These are phyloP conservation scores for Polydrusus tereticollis DNA, from an alignment of 2,888 invertebrate species.

Conservation along the genomic window DNA sequence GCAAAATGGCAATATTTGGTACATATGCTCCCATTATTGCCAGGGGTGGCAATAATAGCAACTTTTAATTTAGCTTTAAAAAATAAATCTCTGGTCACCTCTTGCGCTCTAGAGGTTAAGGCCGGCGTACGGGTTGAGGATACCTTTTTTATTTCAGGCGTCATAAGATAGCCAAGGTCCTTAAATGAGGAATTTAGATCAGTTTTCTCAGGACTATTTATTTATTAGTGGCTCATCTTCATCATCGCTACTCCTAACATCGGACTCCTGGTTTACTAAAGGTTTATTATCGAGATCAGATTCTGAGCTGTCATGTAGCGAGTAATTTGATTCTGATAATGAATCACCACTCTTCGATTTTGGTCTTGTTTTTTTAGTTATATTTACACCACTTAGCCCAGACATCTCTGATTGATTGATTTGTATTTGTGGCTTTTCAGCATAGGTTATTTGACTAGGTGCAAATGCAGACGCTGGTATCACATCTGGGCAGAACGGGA, in stretches of 20 bases:
- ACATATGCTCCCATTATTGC: no score
- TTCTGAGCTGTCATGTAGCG: neutral
- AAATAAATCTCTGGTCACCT: conserved; percentile 20
- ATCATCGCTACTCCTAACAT: neutral
- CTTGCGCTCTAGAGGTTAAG: conserved; percentile 8
- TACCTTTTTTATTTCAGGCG: conserved; percentile 15
- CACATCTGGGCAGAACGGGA: no score
- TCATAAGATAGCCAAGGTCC: neutral
- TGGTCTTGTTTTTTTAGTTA: neutral
- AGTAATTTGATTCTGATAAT: no score
- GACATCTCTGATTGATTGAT: neutral
- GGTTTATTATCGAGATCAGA: neutral
- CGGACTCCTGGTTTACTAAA: neutral
- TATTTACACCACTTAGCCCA: neutral
- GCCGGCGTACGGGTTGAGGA: conserved; percentile 11
- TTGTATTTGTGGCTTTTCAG: neutral
- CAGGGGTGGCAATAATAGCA: no score
- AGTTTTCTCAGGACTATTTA: no score
- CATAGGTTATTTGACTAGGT: neutral
- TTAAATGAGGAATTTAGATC: neutral
- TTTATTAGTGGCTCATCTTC: neutral
- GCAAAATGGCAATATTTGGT: no score
- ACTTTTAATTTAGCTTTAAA: no score
- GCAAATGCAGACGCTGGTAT: neutral
- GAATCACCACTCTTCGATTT: no score